Evolutionary conservation across 2,888 invertebrate genomes (phyloP).

Genomic region (Sympetrum striolatum): DNA sequence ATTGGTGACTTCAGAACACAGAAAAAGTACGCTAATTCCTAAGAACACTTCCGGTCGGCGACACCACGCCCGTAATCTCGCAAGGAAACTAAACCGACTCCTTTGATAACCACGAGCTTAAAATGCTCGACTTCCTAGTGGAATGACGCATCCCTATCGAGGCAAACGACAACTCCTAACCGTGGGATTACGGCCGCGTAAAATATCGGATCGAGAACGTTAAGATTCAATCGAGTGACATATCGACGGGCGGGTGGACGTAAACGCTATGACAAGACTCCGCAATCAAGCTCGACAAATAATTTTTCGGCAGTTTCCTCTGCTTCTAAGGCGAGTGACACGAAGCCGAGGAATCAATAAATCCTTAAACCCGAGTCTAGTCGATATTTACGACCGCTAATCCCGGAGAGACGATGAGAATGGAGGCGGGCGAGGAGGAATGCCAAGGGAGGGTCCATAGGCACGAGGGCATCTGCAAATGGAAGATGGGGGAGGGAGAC

Average conservation of each 20-base stretch:
- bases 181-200: neutral
- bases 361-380: slow-evolving; percentile 17
- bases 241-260: neutral
- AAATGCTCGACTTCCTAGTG: neutral
- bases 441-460: neutral
- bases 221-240: neutral
- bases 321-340: neutral
- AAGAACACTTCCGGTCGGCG: neutral
- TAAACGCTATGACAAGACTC: neutral
- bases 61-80: neutral
- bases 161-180: neutral
- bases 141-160: neutral
- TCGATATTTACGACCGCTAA: slow-evolving; percentile 40
- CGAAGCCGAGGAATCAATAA: neutral
- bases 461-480: neutral
- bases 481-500: neutral
- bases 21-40: too few relatives aligned
- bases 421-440: neutral
- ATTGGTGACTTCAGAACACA: too few relatives aligned
- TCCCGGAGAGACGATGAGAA: neutral
- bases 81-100: neutral
- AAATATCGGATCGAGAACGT: neutral
- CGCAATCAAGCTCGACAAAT: slow-evolving; percentile 19
- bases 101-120: neutral
- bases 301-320: slow-evolving; percentile 11